A percentile compares a stretch with the other conserved stretches of the same genome.
Evolutionary conservation across 2,797 vertebrate genomes (phyloP).

Genomic region (Brachyrhaphis roseni): DNA sequence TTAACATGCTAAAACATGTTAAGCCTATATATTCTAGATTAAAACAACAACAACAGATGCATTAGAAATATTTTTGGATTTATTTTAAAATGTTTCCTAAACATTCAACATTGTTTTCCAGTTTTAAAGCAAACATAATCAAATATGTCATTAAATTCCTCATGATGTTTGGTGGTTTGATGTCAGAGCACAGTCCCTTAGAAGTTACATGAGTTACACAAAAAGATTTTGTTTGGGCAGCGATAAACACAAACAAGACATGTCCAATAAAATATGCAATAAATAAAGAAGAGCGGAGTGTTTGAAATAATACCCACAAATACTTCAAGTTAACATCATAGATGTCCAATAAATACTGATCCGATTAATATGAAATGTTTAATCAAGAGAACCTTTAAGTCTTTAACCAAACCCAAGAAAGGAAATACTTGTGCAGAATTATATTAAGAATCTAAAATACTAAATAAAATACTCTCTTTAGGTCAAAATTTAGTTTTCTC

Average conservation of each 20-base stretch:
- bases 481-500: neutral
- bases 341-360: slow-evolving; percentile 56
- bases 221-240: slow-evolving; percentile 14
- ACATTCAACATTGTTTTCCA: slow-evolving; percentile 2
- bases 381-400: neutral
- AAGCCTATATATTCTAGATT: neutral
- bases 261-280: slow-evolving; percentile 1
- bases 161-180: slow-evolving; percentile 1
- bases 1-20: neutral
- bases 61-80: neutral
- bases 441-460: slow-evolving; percentile 45
- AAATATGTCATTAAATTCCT: neutral
- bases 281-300: neutral
- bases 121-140: neutral
- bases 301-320: slow-evolving; percentile 15
- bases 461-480: slow-evolving; percentile 35
- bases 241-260: slow-evolving; percentile 4
- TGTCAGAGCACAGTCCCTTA: neutral
- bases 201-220: slow-evolving; percentile 11
- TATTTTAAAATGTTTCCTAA: neutral
- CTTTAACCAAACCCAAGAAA: slow-evolving; percentile 42
- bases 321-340: slow-evolving; percentile 8
- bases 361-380: slow-evolving; percentile 8
- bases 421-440: neutral
- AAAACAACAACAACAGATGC: neutral